Base-by-base conservation (phyloP, 2,797 vertebrate species). In the Peromyscus nudipes region DNA sequence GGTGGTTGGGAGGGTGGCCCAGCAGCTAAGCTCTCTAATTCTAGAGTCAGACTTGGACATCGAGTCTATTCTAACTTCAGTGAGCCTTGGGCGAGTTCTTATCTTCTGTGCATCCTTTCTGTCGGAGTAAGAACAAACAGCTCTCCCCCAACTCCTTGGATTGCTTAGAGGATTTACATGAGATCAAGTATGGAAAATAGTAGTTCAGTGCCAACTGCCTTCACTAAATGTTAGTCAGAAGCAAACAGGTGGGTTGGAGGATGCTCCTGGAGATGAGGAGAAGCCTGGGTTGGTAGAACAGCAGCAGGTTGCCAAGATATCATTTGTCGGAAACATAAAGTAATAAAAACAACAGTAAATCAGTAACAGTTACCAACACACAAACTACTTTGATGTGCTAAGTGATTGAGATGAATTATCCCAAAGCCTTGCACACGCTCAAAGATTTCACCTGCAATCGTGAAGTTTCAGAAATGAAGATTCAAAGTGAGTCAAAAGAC, bases 381-480 rank as follows among this genome's bases (percentile, higher is more conserved):
- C 19, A 55, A 84, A 80, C 49, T 46, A 60, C 34, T 65, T 93
- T 80, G 83, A 65, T 43, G 64, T 49, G 77, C 13, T 16, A 43
- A 87, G 16, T 25, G 73, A 43, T 46, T 79, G 84, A 43, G 8
- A 77, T 84, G 76, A 76, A 69, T 76, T 90, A 29, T 81, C 19
- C 80, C 40, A 12, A 87, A 80, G 65, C 76, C 31, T 92, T 40
- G 84, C 4, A 76, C 73, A 46, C 88, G 13, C 49, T 75, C 25
- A 67, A 89, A 75, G 31, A 34, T 86, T 88, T 87, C 83, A 75
- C 29, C 46, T 94, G 17, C 4, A 23, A 8, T 81, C 95, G 73
- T 75, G 71, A 21, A 81, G 34, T 79, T 60, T 69, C 11, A 21
- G 57, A 84, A 92, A 90, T 40, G 46, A 94, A 96, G 37, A 60